Conservation (phyloP, 2,888 invertebrate genomes). For the Drosophila merina region DNA sequence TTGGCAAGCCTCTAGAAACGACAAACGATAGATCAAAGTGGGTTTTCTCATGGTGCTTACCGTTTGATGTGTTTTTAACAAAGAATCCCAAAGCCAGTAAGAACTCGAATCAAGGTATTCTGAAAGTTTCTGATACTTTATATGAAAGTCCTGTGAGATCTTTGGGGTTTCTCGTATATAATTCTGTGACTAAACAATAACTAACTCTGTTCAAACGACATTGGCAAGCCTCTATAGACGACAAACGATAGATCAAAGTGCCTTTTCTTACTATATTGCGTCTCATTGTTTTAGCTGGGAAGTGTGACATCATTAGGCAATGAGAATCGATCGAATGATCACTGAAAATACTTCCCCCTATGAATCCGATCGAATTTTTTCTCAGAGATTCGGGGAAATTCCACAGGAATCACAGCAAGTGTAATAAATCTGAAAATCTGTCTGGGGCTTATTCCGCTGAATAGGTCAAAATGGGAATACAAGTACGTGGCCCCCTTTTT, state of each 20-base stretch:
- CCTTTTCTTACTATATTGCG: conserved; percentile 13
- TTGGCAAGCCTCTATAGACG: conserved; percentile 3
- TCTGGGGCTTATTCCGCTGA: conserved; percentile 42
- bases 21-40: conserved; percentile 29
- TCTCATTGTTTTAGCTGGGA: conserved; percentile 28
- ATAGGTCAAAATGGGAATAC: conserved; percentile 22
- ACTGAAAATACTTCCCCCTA: conserved; percentile 12
- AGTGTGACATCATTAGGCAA: conserved; percentile 37
- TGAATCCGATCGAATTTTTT: conserved; percentile 16
- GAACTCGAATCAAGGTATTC: no score
- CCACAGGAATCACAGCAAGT: conserved; percentile 30
- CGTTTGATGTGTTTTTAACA: no score
- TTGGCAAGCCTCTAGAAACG: conserved; percentile 2
- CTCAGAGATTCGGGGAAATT: conserved; percentile 23
- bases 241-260: conserved; percentile 29
- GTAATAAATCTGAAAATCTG: conserved; percentile 29
- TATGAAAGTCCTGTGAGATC: background rate
- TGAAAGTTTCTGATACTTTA: no score
- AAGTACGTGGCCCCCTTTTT: background rate
- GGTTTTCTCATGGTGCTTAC: background rate
- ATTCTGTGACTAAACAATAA: background rate
- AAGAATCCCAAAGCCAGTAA: no score
- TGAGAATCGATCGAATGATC: background rate
- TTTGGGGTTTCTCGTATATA: no score
- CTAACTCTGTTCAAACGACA: background rate